phyloP scores from a whole-genome alignment of 2,113 vertebrate species.

The Tringa solitaria region DNA sequence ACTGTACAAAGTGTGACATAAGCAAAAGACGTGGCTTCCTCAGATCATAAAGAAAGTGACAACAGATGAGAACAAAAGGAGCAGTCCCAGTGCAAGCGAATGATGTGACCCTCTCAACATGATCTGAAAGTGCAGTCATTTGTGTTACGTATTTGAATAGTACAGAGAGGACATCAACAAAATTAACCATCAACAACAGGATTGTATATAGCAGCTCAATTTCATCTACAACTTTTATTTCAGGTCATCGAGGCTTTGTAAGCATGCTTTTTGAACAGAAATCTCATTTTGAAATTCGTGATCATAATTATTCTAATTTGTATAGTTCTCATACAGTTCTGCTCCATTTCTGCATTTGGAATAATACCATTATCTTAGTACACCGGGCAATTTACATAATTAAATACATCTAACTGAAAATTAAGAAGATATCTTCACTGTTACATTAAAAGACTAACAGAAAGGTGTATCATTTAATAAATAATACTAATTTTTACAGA shows the following conservation, averaged over 20 bases:
- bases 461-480: neutral
- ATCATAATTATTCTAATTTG: neutral
- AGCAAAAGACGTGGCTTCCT: neutral
- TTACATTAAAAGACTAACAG: neutral
- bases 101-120: neutral
- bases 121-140: neutral
- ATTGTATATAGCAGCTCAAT: neutral
- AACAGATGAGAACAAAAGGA: neutral
- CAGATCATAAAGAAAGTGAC: neutral
- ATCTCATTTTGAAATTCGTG: neutral
- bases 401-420: neutral
- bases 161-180: neutral
- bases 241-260: neutral
- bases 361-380: neutral
- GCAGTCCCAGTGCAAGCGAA: neutral
- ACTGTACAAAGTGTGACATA: neutral
- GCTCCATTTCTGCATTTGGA: neutral
- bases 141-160: neutral
- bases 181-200: neutral
- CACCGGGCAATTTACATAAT: neutral
- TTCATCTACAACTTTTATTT: neutral
- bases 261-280: neutral
- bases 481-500: neutral
- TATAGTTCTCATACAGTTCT: neutral
- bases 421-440: neutral